A percentile compares a stretch with the other conserved stretches of the same genome.
phyloP scores from a whole-genome alignment of 1,140 invertebrate species.

The Vanessa atalanta region DNA sequence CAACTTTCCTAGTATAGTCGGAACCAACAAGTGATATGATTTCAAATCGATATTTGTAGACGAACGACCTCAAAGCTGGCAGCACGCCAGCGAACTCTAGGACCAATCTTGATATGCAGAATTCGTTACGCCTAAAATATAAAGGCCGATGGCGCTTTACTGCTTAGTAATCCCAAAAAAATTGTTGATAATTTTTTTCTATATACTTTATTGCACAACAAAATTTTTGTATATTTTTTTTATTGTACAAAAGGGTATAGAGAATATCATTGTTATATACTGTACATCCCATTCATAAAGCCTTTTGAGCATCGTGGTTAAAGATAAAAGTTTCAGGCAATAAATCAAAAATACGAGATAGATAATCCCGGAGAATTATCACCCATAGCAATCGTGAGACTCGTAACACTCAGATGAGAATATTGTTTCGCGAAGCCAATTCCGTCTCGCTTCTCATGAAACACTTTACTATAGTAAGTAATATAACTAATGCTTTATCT shows the following conservation, averaged over 20 bases:
- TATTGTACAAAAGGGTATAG: too few relatives aligned
- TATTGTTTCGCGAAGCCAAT: neutral
- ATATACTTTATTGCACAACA: too few relatives aligned
- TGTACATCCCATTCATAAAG: neutral
- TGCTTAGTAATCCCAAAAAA: neutral
- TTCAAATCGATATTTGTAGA: constrained; percentile 32
- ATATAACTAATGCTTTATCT: neutral
- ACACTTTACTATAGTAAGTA: too few relatives aligned
- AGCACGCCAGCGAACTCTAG: constrained; percentile 28
- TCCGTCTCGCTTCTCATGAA: too few relatives aligned
- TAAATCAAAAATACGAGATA: constrained; percentile 8
- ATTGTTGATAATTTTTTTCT: neutral
- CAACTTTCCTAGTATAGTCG: constrained; percentile 16
- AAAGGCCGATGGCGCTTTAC: neutral
- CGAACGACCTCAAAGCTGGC: constrained; percentile 22
- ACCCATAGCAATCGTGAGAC: neutral
- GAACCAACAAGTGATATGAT: constrained; percentile 32
- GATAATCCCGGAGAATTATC: constrained; percentile 12
- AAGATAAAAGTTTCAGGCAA: neutral
- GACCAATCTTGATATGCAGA: constrained; percentile 8
- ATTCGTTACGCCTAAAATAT: constrained; percentile 20
- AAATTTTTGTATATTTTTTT: too few relatives aligned
- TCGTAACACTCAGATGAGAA: neutral
- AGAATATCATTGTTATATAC: neutral
- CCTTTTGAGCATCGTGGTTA: neutral